phyloP scores from a whole-genome alignment of 2,888 invertebrate genomes.

The Calameuta pallipes region DNA sequence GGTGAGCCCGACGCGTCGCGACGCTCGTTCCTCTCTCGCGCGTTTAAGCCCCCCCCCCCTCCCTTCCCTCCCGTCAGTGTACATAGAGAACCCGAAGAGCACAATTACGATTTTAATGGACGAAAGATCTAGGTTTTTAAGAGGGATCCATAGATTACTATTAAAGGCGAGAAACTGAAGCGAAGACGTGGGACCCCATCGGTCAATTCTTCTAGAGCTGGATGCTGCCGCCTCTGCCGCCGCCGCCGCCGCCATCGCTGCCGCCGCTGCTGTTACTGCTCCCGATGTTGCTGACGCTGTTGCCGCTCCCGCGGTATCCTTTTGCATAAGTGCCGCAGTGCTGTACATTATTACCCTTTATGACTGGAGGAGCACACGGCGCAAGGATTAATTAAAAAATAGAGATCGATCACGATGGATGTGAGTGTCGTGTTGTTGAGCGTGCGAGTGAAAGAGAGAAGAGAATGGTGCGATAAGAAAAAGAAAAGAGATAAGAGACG shows the following conservation, averaged over 20 bases:
- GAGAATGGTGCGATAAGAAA: slow-evolving; percentile 13
- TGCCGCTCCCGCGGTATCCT: neutral
- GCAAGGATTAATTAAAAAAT: neutral
- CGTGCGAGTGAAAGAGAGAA: slow-evolving; percentile 1
- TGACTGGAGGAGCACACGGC: neutral
- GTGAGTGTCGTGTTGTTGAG: slow-evolving; percentile 1
- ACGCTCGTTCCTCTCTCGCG: neutral
- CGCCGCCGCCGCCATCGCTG: neutral
- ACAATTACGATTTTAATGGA: neutral
- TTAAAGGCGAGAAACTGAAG: neutral
- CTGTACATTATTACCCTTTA: neutral
- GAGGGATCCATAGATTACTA: neutral
- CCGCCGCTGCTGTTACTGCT: too few species aligned
- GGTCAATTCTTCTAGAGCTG: neutral
- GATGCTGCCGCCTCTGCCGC: neutral
- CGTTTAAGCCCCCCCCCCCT: neutral
- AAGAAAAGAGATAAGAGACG: slow-evolving; percentile 18
- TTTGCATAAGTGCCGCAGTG: neutral
- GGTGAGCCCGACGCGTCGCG: neutral
- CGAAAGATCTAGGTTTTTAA: neutral
- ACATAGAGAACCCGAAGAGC: slow-evolving; percentile 26
- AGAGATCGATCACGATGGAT: neutral
- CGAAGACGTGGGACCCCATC: neutral
- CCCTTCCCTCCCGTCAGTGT: slow-evolving; percentile 20
- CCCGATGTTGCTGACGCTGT: neutral